A percentile compares a stretch with the other conserved stretches of the same genome.
Evolutionary conservation across 2,888 invertebrate species (phyloP).

Genomic region (Marasmarcha lunaedactyla): DNA sequence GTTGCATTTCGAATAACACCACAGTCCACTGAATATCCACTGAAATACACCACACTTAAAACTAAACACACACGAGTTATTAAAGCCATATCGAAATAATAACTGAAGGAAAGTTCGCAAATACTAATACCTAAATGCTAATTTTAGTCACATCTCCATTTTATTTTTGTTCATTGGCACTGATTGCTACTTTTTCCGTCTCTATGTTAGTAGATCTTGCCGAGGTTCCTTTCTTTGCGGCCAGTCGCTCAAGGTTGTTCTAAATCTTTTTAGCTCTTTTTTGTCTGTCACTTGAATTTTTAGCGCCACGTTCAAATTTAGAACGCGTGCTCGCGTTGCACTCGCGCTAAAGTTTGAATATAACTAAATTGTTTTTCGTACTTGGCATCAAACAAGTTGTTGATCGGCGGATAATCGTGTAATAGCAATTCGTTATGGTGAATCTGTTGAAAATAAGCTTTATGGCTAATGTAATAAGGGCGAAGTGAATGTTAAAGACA

Average conservation of each 20-base stretch:
- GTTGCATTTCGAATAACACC: slow-evolving; percentile 17
- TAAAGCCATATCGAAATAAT: background rate
- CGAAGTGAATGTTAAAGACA: too few species aligned
- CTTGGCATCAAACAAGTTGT: too few species aligned
- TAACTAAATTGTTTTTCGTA: too few species aligned
- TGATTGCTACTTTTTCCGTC: background rate
- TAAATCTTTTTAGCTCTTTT: too few species aligned
- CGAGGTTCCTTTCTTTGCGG: background rate
- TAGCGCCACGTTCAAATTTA: too few species aligned
- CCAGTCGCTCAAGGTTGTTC: background rate
- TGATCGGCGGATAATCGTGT: too few species aligned
- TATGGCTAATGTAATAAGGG: too few species aligned
- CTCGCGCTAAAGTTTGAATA: too few species aligned
- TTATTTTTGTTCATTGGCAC: background rate
- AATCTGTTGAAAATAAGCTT: too few species aligned
- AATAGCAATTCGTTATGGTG: too few species aligned
- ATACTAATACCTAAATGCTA: background rate
- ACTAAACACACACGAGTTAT: slow-evolving; percentile 16
- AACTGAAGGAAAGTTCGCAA: background rate
- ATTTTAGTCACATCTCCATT: background rate
- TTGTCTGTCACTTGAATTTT: too few species aligned
- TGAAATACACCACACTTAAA: slow-evolving; percentile 11
- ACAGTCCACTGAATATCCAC: slow-evolving; percentile 13
- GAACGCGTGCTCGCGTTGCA: too few species aligned
- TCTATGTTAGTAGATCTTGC: background rate